Evolutionary conservation across 2,113 vertebrate genomes (phyloP).

Genomic region (Rhea pennata): DNA sequence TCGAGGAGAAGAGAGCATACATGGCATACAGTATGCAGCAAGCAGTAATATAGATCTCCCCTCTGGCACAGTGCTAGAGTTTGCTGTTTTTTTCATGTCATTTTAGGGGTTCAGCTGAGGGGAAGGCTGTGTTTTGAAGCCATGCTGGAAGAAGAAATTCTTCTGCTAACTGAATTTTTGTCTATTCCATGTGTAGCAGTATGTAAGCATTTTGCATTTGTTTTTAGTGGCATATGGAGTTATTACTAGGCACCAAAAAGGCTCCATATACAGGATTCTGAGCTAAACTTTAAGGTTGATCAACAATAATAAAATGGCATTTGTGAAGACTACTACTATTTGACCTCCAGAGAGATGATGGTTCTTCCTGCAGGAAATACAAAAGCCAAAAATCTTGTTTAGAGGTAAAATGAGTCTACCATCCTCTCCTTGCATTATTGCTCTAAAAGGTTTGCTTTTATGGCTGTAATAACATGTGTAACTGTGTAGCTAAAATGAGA

Average conservation of each 20-base stretch:
- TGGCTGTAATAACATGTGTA: conserved; percentile 23
- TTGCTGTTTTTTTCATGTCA: background rate
- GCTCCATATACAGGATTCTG: background rate
- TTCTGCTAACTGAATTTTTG: background rate
- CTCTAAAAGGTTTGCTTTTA: conserved; percentile 11
- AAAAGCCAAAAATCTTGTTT: conserved; percentile 5
- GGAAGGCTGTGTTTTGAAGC: background rate
- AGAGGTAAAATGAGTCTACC: background rate
- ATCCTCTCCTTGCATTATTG: background rate
- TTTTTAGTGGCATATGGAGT: background rate
- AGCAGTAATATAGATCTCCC: background rate
- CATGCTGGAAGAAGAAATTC: background rate
- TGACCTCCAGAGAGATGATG: background rate
- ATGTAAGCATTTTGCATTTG: background rate
- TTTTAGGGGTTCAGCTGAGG: background rate
- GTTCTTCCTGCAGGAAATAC: background rate
- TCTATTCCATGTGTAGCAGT: background rate
- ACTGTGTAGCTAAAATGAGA: conserved; percentile 6
- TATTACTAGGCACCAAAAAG: background rate
- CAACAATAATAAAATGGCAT: background rate
- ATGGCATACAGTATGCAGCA: background rate
- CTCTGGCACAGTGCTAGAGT: background rate
- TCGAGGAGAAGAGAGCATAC: background rate
- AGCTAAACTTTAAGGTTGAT: background rate
- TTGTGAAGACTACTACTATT: background rate